A percentile compares a stretch with the other conserved stretches of the same genome.
Conservation (phyloP, 2,113 vertebrate genomes). For the Takifugu flavidus region DNA sequence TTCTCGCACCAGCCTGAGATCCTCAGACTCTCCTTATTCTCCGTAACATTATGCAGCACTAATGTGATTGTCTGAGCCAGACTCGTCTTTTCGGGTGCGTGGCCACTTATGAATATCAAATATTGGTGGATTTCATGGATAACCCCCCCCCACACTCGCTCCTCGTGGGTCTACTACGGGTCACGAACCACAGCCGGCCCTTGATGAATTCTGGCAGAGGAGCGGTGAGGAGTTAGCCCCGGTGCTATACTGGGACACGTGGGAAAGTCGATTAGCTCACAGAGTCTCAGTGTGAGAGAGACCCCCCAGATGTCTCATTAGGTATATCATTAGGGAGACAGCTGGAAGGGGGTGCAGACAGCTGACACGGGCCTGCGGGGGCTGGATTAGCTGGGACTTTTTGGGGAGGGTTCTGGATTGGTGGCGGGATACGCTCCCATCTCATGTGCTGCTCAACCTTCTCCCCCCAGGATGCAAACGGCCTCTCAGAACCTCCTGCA, state of each 20-base stretch:
- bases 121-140: slow-evolving; percentile 52
- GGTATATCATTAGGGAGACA: slow-evolving; percentile 78
- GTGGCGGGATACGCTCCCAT: slow-evolving; percentile 25
- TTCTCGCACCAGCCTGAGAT: slow-evolving; percentile 10
- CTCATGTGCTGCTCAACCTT: slow-evolving; percentile 18
- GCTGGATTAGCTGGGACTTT: slow-evolving; percentile 54
- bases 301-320: slow-evolving; percentile 77
- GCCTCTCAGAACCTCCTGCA: too few species aligned
- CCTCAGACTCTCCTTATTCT: slow-evolving; percentile 29
- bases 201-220: slow-evolving; percentile 59
- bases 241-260: slow-evolving; percentile 47
- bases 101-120: slow-evolving; percentile 44
- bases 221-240: slow-evolving; percentile 34
- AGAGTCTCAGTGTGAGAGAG: slow-evolving; percentile 41
- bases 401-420: slow-evolving; percentile 6
- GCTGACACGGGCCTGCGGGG: slow-evolving; percentile 61
- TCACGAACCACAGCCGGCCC: slow-evolving; percentile 24
- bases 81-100: slow-evolving; percentile 40
- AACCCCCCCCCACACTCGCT: slow-evolving; percentile 1
- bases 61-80: slow-evolving; percentile 34
- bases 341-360: slow-evolving; percentile 70
- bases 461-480: background rate
- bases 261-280: slow-evolving; percentile 59
- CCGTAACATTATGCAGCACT: slow-evolving; percentile 43
- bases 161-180: slow-evolving; percentile 19